Conservation (phyloP, 2,888 invertebrate species). For the Trichopoda pennipes region DNA sequence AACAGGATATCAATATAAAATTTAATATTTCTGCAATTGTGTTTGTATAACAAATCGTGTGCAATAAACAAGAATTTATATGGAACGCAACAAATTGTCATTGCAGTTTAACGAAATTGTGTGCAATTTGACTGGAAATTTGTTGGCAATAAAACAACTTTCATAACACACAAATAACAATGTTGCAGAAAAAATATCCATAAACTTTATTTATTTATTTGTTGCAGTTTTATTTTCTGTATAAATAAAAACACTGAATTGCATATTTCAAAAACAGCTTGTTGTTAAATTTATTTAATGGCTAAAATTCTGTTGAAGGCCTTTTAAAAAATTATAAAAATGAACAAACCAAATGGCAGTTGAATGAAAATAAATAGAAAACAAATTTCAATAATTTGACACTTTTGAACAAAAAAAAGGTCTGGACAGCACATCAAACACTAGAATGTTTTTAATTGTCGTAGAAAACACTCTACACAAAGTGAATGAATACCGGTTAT, state of each 20-base stretch:
- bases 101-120: conserved; percentile 48
- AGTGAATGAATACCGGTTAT: neutral
- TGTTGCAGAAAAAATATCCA: conserved; percentile 43
- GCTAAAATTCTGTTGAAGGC: conserved; percentile 57
- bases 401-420: conserved; percentile 30
- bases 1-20: conserved; percentile 45
- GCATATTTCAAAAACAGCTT: conserved; percentile 60
- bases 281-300: conserved; percentile 65
- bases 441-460: conserved; percentile 12
- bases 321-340: conserved; percentile 28
- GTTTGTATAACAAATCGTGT: conserved; percentile 35
- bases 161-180: conserved; percentile 52
- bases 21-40: conserved; percentile 27
- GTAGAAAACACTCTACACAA: neutral
- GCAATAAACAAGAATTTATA: conserved; percentile 50
- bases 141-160: conserved; percentile 61
- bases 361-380: conserved; percentile 38
- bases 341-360: conserved; percentile 20
- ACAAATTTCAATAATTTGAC: conserved; percentile 60
- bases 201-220: neutral
- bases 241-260: conserved; percentile 44
- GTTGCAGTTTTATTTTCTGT: conserved; percentile 28
- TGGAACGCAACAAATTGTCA: neutral
- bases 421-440: neutral
- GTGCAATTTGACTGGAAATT: conserved; percentile 57